These are phyloP conservation scores for Periplaneta americana DNA, from an alignment of 1,140 invertebrate species.

Conservation along the genomic window DNA sequence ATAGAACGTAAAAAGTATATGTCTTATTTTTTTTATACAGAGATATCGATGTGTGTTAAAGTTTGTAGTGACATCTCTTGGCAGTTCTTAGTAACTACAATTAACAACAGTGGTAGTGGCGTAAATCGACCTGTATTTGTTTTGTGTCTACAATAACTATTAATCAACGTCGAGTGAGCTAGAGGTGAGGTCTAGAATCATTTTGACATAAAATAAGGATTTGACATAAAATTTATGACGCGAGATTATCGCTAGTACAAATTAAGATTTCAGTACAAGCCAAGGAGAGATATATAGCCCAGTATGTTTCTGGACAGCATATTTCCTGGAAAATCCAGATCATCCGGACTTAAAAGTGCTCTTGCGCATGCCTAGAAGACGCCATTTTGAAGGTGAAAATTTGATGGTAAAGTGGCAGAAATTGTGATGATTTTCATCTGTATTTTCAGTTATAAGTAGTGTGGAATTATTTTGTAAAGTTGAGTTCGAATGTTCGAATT, in stretches of 20 bases:
- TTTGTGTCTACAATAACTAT: not conserved
- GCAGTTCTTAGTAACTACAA: not conserved
- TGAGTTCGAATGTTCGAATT: not conserved
- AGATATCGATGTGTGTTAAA: no score
- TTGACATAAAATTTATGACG: not conserved
- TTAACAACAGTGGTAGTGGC: no score
- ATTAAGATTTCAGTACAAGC: not conserved
- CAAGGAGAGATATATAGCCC: not conserved
- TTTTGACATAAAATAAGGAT: not conserved
- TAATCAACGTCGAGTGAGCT: not conserved
- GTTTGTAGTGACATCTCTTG: not conserved
- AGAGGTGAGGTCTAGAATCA: not conserved
- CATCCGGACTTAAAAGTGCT: not conserved
- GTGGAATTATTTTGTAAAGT: not conserved
- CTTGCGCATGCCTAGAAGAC: conserved; percentile 19
- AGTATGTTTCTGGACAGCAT: not conserved
- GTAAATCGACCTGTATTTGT: no score
- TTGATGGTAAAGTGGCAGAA: conserved; percentile 15
- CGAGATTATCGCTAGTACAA: not conserved
- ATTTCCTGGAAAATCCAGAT: conserved; percentile 2
- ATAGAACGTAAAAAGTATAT: no score
- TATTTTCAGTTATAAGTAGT: not conserved
- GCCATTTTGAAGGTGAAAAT: conserved; percentile 20
- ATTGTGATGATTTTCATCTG: not conserved
- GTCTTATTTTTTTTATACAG: no score